A percentile compares a stretch with the other conserved stretches of the same genome.
Conservation (phyloP, 2,888 invertebrate species). For the Catocala nupta region DNA sequence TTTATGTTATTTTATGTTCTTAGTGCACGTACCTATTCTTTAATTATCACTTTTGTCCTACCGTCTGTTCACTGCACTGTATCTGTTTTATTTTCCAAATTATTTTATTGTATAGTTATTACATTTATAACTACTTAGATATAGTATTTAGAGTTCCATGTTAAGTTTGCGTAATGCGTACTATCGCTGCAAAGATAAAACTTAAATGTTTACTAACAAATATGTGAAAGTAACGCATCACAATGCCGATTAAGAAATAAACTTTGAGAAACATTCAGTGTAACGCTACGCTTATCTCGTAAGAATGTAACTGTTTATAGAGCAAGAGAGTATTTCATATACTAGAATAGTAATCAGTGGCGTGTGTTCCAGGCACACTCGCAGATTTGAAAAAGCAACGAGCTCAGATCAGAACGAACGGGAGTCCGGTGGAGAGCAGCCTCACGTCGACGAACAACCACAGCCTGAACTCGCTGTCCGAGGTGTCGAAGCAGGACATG, state of each 20-base stretch:
- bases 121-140: slow-evolving; percentile 21
- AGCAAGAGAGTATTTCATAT: slow-evolving; percentile 3
- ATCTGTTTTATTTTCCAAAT: slow-evolving; percentile 31
- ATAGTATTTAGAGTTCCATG: slow-evolving; percentile 3
- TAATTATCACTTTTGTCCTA: slow-evolving; percentile 43
- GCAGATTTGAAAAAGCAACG: slow-evolving; percentile 98
- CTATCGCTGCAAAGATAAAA: slow-evolving; percentile 53
- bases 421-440: slow-evolving; percentile 84
- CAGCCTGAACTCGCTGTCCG: slow-evolving; percentile 80
- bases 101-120: slow-evolving; percentile 30
- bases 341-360: slow-evolving; percentile 32
- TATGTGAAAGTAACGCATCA: slow-evolving; percentile 60
- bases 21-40: slow-evolving; percentile 42
- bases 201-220: slow-evolving; percentile 54
- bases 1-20: slow-evolving; percentile 44
- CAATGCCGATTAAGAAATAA: slow-evolving; percentile 55
- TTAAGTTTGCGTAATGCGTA: slow-evolving; percentile 28
- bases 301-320: slow-evolving; percentile 35
- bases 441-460: slow-evolving; percentile 78
- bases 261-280: slow-evolving; percentile 41
- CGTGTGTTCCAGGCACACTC: slow-evolving; percentile 89
- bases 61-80: slow-evolving; percentile 39
- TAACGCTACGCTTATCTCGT: slow-evolving; percentile 49
- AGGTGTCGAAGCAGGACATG: slow-evolving; percentile 76
- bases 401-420: slow-evolving; percentile 92